Percentiles rank a stretch among this genome's conserved stretches.
Evolutionary conservation across 2,888 invertebrate genomes (phyloP).

Genomic region (Heliconius ismenius): DNA sequence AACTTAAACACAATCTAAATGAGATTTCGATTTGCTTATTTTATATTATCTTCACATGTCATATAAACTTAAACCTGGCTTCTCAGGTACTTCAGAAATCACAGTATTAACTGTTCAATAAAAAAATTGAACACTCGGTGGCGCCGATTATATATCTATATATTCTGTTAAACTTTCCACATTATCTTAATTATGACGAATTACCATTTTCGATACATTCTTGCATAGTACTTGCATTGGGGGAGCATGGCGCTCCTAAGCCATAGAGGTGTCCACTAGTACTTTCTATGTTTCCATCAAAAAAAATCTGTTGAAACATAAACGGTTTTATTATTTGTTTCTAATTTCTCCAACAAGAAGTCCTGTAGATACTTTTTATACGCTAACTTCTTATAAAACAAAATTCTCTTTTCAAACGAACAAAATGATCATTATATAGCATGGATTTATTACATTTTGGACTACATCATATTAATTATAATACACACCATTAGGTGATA

Average conservation of each 20-base stretch:
- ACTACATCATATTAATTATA: no score
- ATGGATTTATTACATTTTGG: no score
- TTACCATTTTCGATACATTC: constrained; percentile 86
- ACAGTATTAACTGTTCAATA: constrained; percentile 43
- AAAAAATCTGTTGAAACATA: constrained; percentile 89
- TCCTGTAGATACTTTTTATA: neutral
- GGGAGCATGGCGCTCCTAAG: constrained; percentile 92
- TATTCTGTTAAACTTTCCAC: constrained; percentile 27
- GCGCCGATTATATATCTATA: constrained; percentile 45
- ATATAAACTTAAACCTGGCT: constrained; percentile 38
- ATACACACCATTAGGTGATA: no score
- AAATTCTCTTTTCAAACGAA: neutral
- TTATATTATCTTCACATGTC: constrained; percentile 35
- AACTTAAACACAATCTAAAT: constrained; percentile 19
- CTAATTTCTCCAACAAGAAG: neutral
- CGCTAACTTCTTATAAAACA: no score
- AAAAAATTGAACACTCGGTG: constrained; percentile 46
- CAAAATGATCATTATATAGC: neutral
- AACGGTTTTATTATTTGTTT: neutral
- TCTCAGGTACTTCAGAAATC: constrained; percentile 40
- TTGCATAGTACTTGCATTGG: constrained; percentile 87
- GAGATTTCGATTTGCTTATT: constrained; percentile 21
- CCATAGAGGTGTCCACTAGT: constrained; percentile 98
- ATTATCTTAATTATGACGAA: constrained; percentile 59
- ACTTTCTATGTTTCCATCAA: constrained; percentile 98